Evolutionary conservation across 2,797 vertebrate species (phyloP).

Genomic region (Tokudaia muenninki): DNA sequence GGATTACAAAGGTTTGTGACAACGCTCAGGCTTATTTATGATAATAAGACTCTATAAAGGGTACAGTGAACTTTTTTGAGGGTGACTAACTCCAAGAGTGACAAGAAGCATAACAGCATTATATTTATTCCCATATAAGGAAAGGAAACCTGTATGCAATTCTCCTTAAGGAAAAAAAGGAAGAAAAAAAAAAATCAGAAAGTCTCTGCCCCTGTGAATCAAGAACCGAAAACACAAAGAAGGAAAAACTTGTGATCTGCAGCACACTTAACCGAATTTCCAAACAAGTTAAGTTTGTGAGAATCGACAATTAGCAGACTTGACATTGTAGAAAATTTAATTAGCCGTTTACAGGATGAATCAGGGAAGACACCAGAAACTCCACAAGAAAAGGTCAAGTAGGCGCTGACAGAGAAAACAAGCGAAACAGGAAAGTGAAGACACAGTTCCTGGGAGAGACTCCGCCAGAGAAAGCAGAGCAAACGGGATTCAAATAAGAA

Average conservation of each 20-base stretch:
- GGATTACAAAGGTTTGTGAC: not conserved
- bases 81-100: not conserved
- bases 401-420: not conserved
- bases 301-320: slow-evolving; percentile 72
- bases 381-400: slow-evolving; percentile 16
- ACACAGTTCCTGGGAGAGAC: not conserved
- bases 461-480: not conserved
- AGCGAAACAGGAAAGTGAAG: slow-evolving; percentile 42
- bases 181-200: not conserved
- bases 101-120: not conserved
- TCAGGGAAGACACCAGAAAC: slow-evolving; percentile 26
- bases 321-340: slow-evolving; percentile 69
- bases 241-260: slow-evolving; percentile 51
- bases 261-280: slow-evolving; percentile 46
- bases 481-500: not conserved
- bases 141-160: not conserved
- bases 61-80: not conserved
- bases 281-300: slow-evolving; percentile 50
- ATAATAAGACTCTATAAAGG: not conserved
- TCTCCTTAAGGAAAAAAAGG: slow-evolving; percentile 27
- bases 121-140: not conserved
- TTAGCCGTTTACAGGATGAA: slow-evolving; percentile 65
- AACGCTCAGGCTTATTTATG: not conserved
- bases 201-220: not conserved
- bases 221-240: slow-evolving; percentile 37